These are phyloP conservation scores for Hemibagrus wyckioides DNA, from an alignment of 2,113 vertebrate species.

Conservation along the genomic window DNA sequence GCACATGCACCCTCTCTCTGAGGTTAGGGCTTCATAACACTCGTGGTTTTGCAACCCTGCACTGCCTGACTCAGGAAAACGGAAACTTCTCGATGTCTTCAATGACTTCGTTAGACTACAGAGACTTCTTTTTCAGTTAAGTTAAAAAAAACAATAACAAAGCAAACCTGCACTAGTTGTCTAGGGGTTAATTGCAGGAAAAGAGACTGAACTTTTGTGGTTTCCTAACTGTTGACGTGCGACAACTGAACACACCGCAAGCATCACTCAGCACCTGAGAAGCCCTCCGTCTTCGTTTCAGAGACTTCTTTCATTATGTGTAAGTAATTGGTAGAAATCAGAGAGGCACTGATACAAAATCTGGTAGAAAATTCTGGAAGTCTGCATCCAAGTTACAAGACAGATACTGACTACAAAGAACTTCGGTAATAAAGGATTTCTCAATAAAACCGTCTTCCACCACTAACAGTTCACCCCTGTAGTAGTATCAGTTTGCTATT, in stretches of 20 bases:
- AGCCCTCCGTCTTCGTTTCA: background rate
- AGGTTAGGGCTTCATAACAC: background rate
- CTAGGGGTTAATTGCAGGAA: background rate
- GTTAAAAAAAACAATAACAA: too few species aligned
- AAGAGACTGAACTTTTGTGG: background rate
- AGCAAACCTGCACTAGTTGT: background rate
- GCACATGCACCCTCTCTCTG: background rate
- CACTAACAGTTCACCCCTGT: background rate
- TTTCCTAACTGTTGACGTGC: background rate
- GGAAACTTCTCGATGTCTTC: background rate
- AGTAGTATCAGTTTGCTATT: background rate
- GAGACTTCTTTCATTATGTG: background rate
- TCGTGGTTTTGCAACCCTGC: constrained; percentile 14
- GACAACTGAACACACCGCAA: background rate
- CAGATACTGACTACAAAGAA: background rate
- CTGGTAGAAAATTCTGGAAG: background rate
- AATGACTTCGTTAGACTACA: background rate
- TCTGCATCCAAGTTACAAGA: background rate
- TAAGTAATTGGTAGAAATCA: background rate
- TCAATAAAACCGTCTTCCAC: background rate
- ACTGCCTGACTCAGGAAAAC: constrained; percentile 15
- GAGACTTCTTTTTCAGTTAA: background rate
- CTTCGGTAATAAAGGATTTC: background rate
- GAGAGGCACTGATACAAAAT: background rate
- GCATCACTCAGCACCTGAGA: background rate